Conservation (phyloP, 30 jellyfish, hydroid and myxozoan genomes). For the Morbakka virulenta region DNA sequence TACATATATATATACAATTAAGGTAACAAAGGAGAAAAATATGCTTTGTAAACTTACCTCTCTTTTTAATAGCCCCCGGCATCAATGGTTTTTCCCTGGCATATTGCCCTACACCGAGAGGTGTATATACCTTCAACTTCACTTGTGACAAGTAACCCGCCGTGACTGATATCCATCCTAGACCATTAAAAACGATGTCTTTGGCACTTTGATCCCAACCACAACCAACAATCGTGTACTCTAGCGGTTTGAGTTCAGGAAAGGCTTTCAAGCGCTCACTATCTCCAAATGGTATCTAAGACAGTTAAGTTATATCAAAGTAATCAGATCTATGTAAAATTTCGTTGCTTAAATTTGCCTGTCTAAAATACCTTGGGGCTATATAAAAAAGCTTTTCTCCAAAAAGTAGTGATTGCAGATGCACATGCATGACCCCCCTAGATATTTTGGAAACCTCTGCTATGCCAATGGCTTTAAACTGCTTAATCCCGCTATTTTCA, state of each 20-base stretch:
- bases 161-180: conserved; percentile 87
- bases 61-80: conserved; percentile 66
- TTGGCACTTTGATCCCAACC: conserved; percentile 61
- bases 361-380: background rate
- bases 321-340: background rate
- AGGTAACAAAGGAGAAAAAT: background rate
- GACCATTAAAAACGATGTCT: conserved; percentile 76
- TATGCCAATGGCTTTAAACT: too few relatives aligned
- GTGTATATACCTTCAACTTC: conserved; percentile 61
- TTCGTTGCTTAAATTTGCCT: background rate
- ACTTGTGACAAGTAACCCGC: conserved; percentile 64
- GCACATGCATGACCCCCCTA: too few relatives aligned
- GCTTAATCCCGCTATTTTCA: too few relatives aligned
- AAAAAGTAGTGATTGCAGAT: too few relatives aligned
- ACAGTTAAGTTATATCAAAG: background rate
- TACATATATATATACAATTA: too few relatives aligned
- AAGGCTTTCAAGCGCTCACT: conserved; percentile 44
- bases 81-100: conserved; percentile 54
- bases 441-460: too few relatives aligned
- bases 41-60: conserved; percentile 41
- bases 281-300: conserved; percentile 82
- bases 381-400: background rate
- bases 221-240: conserved; percentile 50
- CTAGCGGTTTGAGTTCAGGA: conserved; percentile 64
- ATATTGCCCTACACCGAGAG: conserved; percentile 80